phyloP scores from a whole-genome alignment of 2,888 invertebrate species.

The Drosophila hawaiiensis region DNA sequence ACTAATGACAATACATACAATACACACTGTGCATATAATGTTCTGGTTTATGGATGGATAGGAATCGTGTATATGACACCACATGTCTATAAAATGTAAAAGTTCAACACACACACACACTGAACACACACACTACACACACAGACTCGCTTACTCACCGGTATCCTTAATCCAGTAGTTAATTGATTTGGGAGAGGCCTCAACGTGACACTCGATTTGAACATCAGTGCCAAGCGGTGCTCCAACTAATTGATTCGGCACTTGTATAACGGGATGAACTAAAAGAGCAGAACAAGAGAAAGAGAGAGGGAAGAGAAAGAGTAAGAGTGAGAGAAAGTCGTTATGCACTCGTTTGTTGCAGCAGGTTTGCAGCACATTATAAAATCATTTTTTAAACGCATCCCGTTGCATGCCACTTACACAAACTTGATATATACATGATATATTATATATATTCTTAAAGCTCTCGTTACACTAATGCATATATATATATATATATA shows the following conservation, averaged over 20 bases:
- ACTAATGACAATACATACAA: conserved; percentile 70
- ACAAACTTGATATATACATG: not conserved
- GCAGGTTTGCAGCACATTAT: conserved; percentile 49
- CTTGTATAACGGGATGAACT: conserved; percentile 97
- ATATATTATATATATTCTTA: not conserved
- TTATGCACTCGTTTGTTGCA: conserved; percentile 31
- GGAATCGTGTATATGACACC: conserved; percentile 53
- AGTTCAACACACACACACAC: conserved; percentile 50
- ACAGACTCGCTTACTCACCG: conserved; percentile 87
- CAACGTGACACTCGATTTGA: conserved; percentile 94
- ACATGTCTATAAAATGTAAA: conserved; percentile 76
- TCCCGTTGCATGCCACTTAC: not conserved
- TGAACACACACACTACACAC: not conserved
- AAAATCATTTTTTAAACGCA: conserved; percentile 52
- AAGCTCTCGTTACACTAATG: too few species aligned
- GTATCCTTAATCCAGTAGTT: conserved; percentile 95
- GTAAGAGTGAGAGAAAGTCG: conserved; percentile 12
- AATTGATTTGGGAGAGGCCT: conserved; percentile 95
- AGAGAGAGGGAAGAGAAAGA: conserved; percentile 36
- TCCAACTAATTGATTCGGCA: conserved; percentile 96
- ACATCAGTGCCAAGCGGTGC: conserved; percentile 95
- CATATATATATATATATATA: not conserved
- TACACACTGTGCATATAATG: not conserved
- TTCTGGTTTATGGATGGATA: not conserved
- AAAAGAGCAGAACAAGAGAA: conserved; percentile 67